These are phyloP conservation scores for Sycophaga agraensis DNA, from an alignment of 1,140 invertebrate species.

Conservation along the genomic window DNA sequence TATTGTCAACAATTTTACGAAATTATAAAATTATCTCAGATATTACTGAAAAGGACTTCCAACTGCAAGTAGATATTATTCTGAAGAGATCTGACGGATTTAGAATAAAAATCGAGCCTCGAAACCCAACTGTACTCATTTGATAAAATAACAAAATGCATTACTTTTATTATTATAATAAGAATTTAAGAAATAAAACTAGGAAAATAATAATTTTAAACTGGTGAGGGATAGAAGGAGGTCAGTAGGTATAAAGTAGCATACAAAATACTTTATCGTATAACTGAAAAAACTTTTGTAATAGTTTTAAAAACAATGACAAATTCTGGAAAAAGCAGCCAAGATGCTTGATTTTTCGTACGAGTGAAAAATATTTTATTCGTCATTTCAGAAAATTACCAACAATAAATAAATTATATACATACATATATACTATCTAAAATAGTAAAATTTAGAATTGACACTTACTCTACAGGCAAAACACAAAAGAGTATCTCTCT, in stretches of 20 bases:
- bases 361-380: neutral
- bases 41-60: constrained; percentile 49
- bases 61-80: constrained; percentile 55
- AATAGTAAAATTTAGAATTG: constrained; percentile 1
- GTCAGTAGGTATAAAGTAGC: no score
- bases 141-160: no score
- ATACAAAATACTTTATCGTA: no score
- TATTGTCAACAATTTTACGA: constrained; percentile 65
- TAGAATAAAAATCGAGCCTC: constrained; percentile 48
- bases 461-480: constrained; percentile 13
- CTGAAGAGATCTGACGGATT: constrained; percentile 58
- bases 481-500: constrained; percentile 18
- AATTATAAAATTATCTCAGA: constrained; percentile 60
- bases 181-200: no score
- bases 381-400: neutral
- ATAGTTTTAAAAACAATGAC: no score
- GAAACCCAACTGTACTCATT: constrained; percentile 29
- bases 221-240: no score
- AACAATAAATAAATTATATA: constrained; percentile 10
- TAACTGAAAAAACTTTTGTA: no score
- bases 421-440: neutral
- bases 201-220: no score
- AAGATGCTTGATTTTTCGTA: no score
- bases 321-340: no score
- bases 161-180: neutral